Evolutionary conservation across 2,888 invertebrate species (phyloP).

Genomic region (Acrobasis suavella): DNA sequence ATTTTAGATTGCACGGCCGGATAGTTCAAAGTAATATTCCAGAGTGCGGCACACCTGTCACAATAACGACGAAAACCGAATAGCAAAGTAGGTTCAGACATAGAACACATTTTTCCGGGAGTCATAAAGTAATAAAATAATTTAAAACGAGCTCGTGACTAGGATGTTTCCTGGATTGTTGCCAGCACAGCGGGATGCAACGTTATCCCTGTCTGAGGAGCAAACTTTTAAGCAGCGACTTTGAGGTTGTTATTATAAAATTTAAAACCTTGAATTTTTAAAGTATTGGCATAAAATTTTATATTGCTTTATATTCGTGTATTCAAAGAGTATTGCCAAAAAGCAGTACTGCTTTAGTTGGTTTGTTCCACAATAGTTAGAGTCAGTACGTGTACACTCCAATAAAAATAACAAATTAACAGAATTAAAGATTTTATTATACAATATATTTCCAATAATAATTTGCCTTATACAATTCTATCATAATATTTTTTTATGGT

Average conservation of each 20-base stretch:
- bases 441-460: no score
- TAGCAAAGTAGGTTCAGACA: constrained; percentile 32
- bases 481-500: neutral
- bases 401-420: no score
- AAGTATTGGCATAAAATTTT: constrained; percentile 26
- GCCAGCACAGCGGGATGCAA: constrained; percentile 57
- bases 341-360: no score
- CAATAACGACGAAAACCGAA: constrained; percentile 24
- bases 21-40: constrained; percentile 13
- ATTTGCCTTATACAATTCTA: no score
- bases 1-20: neutral
- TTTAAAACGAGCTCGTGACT: constrained; percentile 57
- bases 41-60: constrained; percentile 23
- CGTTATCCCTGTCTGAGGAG: constrained; percentile 50
- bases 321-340: no score
- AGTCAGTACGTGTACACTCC: no score
- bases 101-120: constrained; percentile 47
- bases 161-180: constrained; percentile 48
- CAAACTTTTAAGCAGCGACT: constrained; percentile 60
- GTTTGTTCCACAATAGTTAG: no score
- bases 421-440: no score
- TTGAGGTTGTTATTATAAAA: constrained; percentile 58
- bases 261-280: constrained; percentile 39
- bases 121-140: constrained; percentile 65
- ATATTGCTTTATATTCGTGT: neutral